Evolutionary conservation across 2,113 vertebrate species (phyloP).

Genomic region (Ciconia boyciana): DNA sequence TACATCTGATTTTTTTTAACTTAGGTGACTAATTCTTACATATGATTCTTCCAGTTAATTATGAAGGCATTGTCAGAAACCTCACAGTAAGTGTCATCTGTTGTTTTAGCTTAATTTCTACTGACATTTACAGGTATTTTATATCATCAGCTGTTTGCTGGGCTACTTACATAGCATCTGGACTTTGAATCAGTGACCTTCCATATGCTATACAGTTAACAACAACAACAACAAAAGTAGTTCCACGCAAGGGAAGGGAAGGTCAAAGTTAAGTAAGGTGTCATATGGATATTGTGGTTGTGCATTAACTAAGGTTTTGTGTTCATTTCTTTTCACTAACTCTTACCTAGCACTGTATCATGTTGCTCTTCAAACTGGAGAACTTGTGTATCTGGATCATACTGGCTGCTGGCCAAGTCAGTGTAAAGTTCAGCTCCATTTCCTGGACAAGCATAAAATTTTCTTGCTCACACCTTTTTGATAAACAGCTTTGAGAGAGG

Average conservation of each 20-base stretch:
- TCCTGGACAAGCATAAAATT: not conserved
- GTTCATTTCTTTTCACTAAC: not conserved
- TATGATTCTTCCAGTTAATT: constrained; percentile 85
- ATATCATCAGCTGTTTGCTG: not conserved
- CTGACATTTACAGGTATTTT: not conserved
- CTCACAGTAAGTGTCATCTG: constrained; percentile 85
- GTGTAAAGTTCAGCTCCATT: not conserved
- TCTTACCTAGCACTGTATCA: not conserved
- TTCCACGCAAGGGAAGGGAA: not conserved
- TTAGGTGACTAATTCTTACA: constrained; percentile 68
- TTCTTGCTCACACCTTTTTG: not conserved
- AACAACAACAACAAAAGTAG: not conserved
- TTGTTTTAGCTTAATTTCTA: not conserved
- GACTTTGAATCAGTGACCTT: not conserved
- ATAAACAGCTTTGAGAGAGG: not conserved
- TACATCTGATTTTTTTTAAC: constrained; percentile 30
- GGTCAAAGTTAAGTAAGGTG: not conserved
- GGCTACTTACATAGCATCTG: not conserved
- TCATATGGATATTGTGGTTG: not conserved
- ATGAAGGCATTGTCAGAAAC: constrained; percentile 84
- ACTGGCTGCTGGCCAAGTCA: not conserved
- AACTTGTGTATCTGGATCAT: not conserved
- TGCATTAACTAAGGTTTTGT: not conserved
- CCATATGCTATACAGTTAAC: not conserved
- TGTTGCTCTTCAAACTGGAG: not conserved